These are phyloP conservation scores for Cephus nigrinus DNA, from an alignment of 2,888 invertebrate genomes.

Conservation along the genomic window DNA sequence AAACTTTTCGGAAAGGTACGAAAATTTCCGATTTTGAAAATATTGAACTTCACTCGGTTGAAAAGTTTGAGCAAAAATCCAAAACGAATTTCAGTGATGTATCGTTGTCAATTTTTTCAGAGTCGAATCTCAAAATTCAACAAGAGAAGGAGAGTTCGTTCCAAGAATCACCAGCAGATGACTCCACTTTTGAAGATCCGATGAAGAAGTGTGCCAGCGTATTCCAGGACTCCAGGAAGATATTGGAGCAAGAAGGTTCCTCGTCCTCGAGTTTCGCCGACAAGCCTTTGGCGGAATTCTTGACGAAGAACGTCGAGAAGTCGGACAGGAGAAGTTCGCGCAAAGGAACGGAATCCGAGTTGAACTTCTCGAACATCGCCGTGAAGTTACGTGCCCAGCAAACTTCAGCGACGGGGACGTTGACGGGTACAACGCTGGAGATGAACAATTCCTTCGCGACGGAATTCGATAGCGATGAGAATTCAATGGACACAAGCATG, in stretches of 20 bases:
- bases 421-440: background rate
- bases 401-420: background rate
- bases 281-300: constrained; percentile 32
- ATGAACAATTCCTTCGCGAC: constrained; percentile 21
- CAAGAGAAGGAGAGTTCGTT: background rate
- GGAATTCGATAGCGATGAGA: constrained; percentile 51
- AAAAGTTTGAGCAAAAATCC: background rate
- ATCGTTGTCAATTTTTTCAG: background rate
- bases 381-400: constrained; percentile 34
- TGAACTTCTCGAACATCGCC: constrained; percentile 33
- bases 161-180: background rate
- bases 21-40: background rate
- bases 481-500: constrained; percentile 42
- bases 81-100: background rate
- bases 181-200: background rate
- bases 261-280: constrained; percentile 30
- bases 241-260: background rate
- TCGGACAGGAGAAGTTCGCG: constrained; percentile 12
- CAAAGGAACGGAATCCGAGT: constrained; percentile 1
- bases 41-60: background rate
- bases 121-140: background rate
- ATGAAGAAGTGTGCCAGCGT: background rate
- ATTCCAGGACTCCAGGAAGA: background rate
- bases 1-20: background rate
- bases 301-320: constrained; percentile 21